Conservation (phyloP, 2,797 vertebrate genomes). For the Sorex maritimensis region DNA sequence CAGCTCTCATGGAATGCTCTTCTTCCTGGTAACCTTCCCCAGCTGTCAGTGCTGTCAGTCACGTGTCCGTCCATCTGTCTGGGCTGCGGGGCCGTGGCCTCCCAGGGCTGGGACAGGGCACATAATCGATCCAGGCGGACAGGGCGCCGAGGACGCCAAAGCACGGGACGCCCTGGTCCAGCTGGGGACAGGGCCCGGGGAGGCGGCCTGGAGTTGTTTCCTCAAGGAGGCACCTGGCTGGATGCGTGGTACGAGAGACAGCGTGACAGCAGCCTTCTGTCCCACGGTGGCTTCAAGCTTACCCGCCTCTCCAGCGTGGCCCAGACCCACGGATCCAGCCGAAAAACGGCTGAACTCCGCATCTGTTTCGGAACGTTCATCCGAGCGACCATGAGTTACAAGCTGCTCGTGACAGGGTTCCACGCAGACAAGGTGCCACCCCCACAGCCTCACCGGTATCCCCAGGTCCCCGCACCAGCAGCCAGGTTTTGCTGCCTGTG, state of each 20-base stretch:
- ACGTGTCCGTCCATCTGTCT: constrained; percentile 30
- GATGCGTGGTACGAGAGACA: background rate
- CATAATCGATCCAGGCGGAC: background rate
- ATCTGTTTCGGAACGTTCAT: too few species aligned
- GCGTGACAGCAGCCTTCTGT: background rate
- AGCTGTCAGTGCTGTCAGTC: background rate
- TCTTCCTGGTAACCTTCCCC: background rate
- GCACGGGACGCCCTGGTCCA: too few species aligned
- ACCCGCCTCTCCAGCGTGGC: background rate
- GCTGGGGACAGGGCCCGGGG: background rate
- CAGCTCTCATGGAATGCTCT: constrained; percentile 4
- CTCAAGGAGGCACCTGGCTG: background rate
- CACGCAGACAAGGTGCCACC: too few species aligned
- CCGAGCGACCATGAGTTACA: too few species aligned
- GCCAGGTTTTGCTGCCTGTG: too few species aligned
- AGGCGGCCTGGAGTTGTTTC: constrained; percentile 13
- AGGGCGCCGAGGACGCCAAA: too few species aligned
- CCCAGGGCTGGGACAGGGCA: background rate
- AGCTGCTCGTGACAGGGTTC: too few species aligned
- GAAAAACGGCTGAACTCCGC: background rate
- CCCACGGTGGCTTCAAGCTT: background rate
- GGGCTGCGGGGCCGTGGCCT: background rate
- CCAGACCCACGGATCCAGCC: background rate
- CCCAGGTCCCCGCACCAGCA: too few species aligned
- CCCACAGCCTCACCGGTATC: too few species aligned